Percentiles rank a stretch among this genome's conserved stretches.
phyloP scores from a whole-genome alignment of 2,888 invertebrate species.

The Drosophila incognita region DNA sequence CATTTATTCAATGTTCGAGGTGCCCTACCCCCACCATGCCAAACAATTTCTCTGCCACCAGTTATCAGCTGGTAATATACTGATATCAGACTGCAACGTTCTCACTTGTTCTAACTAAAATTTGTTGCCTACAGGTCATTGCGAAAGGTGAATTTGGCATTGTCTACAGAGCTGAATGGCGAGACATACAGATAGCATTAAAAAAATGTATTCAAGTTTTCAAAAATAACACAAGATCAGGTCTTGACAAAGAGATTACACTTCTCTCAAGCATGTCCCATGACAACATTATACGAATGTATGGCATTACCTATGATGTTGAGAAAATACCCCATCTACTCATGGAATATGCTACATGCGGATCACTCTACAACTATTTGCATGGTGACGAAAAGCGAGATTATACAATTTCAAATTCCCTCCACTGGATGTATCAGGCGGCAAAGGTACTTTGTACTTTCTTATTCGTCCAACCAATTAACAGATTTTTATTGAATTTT shows the following conservation, averaged over 20 bases:
- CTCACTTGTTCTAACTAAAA: not conserved
- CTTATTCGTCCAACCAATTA: not conserved
- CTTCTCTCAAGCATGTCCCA: not conserved
- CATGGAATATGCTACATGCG: slow-evolving; percentile 12
- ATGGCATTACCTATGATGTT: not conserved
- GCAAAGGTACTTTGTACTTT: slow-evolving; percentile 1
- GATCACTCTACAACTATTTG: slow-evolving; percentile 10
- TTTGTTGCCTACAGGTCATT: not conserved
- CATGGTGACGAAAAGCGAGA: slow-evolving; percentile 2
- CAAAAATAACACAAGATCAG: not conserved
- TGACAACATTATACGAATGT: not conserved
- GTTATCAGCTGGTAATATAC: not conserved
- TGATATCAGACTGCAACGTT: not conserved
- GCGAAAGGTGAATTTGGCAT: not conserved
- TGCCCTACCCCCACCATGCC: not conserved
- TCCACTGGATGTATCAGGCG: slow-evolving; percentile 12
- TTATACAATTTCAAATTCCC: not conserved
- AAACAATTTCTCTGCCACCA: not conserved
- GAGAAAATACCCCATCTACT: not conserved
- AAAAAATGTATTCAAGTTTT: not conserved
- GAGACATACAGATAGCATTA: not conserved
- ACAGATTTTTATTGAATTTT: not conserved
- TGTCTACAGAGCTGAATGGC: slow-evolving; percentile 3
- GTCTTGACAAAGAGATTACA: not conserved
- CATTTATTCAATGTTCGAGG: not conserved